Evolutionary conservation across 2,888 invertebrate genomes (phyloP), one percentile per base, ranked within the genome.

Genomic region (Furcula furcula): DNA sequence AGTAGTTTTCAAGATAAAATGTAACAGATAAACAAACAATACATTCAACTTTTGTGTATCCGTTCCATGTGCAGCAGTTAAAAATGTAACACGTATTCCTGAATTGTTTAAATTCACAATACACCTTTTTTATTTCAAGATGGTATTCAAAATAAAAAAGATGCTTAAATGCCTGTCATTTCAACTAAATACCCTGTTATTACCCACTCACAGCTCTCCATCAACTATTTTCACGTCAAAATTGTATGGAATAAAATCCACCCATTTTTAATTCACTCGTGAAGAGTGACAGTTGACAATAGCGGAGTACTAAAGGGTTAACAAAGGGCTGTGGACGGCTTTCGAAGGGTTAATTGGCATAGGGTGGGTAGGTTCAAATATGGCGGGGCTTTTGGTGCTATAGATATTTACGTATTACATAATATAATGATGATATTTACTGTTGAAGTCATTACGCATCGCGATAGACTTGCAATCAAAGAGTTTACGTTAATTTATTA

Each of bases 271-370:
- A 68, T 67, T 69, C 66, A 65, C 51, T 36, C 56, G 54, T 50
- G 36, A 39, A 31, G 55, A 65, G 65, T 69, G 76, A 77, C 77
- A 76, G 76, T 76, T 77, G 77, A 76, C 69, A 74, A 75, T 63
- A 56, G 42, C 30, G 42, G 46, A 2, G 57, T 59, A 63, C 57
- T 50, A 65, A 71, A 69, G 70, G 73, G 73, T 65, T 68, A 65
- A 63, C 59, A 72, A 69, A 65, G 65, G 66, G 55, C 61, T 60
- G 65, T 56, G 68, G 70, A 66, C 65, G 64, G 55, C 55, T 39
- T 42, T 42, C 52, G 62, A 70, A 67, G 71, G 76, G 75, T 68
- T 76, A 76, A 76, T 73, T 68, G 70, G 67, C 57, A 69, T 66
- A 69, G 68, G 73, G 54, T 40, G 46, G 45, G 52, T 54, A 50